Conservation (phyloP, 2,797 vertebrate species). For the Paramormyrops hopkinsi region DNA sequence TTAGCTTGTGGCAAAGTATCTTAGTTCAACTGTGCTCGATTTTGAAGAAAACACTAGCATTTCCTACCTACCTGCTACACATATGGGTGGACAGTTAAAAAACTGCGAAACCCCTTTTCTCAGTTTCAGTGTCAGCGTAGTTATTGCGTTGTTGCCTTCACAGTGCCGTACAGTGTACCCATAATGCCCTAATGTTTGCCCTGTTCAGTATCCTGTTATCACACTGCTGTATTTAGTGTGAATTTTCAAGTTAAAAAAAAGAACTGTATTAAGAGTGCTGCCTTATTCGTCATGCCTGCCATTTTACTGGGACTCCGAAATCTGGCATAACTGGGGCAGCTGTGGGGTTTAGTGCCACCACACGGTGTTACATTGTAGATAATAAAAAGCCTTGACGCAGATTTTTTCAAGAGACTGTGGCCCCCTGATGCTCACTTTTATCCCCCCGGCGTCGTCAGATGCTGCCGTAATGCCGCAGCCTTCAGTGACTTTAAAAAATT, state of each 20-base stretch:
- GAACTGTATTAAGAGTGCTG: background rate
- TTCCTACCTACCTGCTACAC: background rate
- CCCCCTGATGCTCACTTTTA: background rate
- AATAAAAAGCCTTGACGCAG: background rate
- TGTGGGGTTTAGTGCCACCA: background rate
- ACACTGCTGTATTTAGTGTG: background rate
- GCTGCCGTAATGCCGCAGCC: background rate
- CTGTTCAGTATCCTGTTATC: background rate
- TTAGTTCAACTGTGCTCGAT: background rate
- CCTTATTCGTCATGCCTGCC: background rate
- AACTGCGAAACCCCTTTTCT: background rate
- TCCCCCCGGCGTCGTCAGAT: background rate
- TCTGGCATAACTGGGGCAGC: conserved; percentile 6
- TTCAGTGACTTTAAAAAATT: conserved; percentile 8
- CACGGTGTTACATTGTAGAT: background rate
- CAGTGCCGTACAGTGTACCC: background rate
- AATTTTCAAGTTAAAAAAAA: background rate
- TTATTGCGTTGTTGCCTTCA: background rate
- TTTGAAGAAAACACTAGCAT: background rate
- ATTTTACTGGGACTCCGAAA: background rate
- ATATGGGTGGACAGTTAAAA: background rate
- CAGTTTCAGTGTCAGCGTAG: background rate
- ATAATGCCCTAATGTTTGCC: background rate
- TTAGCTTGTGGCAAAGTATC: background rate
- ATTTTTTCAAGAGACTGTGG: background rate